Percentiles rank a stretch among this genome's conserved stretches.
Conservation (phyloP, 2,888 invertebrate species). For the Dichetophora obliterata region DNA sequence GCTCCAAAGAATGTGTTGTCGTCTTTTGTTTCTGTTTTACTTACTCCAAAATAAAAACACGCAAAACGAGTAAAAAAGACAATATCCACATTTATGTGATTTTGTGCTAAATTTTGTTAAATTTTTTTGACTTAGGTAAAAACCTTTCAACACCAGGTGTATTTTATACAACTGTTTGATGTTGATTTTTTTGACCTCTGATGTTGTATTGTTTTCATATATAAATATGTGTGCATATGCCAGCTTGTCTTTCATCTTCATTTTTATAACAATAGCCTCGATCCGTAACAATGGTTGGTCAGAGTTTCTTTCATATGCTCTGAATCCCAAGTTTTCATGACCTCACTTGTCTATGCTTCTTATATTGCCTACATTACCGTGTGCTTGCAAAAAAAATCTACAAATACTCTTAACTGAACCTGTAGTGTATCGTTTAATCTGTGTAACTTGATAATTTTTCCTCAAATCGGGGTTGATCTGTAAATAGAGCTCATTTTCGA, state of each 20-base stretch:
- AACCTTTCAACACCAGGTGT: slow-evolving; percentile 13
- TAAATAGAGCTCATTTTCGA: slow-evolving; percentile 12
- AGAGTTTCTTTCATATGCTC: neutral
- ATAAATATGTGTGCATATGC: too few species aligned
- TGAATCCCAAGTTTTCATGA: too few species aligned
- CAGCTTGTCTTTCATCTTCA: too few species aligned
- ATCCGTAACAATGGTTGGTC: too few species aligned
- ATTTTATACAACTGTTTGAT: neutral
- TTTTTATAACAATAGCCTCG: too few species aligned
- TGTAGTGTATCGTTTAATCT: neutral
- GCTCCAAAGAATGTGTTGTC: neutral
- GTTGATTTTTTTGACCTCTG: neutral
- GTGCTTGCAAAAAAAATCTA: neutral
- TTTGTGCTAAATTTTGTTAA: slow-evolving; percentile 3
- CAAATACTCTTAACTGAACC: neutral
- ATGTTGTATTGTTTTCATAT: neutral
- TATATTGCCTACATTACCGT: neutral
- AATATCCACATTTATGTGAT: slow-evolving; percentile 3
- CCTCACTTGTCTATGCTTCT: neutral
- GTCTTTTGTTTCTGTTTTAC: neutral
- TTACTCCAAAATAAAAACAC: neutral
- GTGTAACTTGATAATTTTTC: slow-evolving; percentile 19
- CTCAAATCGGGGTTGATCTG: neutral
- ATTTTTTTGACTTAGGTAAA: neutral
- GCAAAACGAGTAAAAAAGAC: neutral